These are phyloP conservation scores for Pardosa pseudoannulata DNA, from an alignment of 2,888 invertebrate genomes.

Conservation along the genomic window DNA sequence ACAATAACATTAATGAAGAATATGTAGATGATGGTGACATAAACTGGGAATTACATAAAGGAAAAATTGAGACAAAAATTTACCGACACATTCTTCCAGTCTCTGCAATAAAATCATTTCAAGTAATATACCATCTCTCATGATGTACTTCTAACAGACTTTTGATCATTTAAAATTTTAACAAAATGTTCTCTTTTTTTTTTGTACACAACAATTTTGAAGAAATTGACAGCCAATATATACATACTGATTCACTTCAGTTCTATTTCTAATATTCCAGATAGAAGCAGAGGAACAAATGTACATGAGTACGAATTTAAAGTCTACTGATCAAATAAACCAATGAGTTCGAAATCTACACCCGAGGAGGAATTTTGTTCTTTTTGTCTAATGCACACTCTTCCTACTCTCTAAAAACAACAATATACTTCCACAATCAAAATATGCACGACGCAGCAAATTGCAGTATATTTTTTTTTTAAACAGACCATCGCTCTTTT, in stretches of 20 bases:
- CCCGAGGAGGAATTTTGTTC: background rate
- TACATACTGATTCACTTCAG: background rate
- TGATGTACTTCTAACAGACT: background rate
- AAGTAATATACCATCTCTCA: background rate
- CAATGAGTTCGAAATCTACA: background rate
- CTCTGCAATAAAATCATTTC: background rate
- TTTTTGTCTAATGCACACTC: background rate
- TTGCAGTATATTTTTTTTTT: background rate
- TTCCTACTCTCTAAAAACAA: background rate
- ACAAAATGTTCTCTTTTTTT: background rate
- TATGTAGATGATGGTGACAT: constrained; percentile 11
- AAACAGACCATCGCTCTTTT: background rate
- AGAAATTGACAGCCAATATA: background rate
- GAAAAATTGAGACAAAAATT: background rate
- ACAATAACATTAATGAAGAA: constrained; percentile 9
- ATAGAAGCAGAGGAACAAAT: constrained; percentile 9
- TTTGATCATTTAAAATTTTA: background rate
- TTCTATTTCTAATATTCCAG: background rate
- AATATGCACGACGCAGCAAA: background rate
- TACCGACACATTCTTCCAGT: background rate
- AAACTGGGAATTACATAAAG: constrained; percentile 4
- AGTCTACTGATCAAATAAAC: background rate
- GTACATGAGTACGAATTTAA: background rate
- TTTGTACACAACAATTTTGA: background rate
- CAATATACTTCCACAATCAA: background rate